phyloP scores from a whole-genome alignment of 2,797 vertebrate species.

The Gymnopithys bicolor region DNA sequence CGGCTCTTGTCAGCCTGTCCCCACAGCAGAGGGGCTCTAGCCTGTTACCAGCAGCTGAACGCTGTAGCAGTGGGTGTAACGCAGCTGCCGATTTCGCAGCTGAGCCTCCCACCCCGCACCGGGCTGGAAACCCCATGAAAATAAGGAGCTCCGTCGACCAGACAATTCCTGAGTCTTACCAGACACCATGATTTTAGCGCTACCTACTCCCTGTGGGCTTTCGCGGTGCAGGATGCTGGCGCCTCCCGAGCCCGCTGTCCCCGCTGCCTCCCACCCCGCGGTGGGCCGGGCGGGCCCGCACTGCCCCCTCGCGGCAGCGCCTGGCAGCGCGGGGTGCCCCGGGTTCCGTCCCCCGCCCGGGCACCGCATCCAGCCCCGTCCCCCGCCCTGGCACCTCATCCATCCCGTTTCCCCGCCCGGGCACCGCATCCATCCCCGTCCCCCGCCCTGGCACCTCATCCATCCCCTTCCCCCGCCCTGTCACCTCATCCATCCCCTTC shows the following conservation, averaged over 20 bases:
- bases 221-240: background rate
- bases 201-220: no score
- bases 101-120: background rate
- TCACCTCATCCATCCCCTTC: background rate
- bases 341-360: background rate
- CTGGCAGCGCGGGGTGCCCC: background rate
- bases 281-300: background rate
- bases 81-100: background rate
- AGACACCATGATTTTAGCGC: accelerated
- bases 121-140: background rate
- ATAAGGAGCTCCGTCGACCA: background rate
- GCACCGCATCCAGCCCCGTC: background rate
- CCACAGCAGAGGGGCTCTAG: background rate
- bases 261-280: background rate
- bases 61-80: accelerated
- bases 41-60: background rate
- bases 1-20: background rate
- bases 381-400: no score
- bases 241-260: accelerated
- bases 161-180: background rate
- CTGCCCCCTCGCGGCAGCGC: background rate
- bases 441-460: no score
- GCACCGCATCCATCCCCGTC: background rate
- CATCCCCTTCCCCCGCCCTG: background rate
- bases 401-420: background rate